Evolutionary conservation across 1,140 invertebrate species (phyloP).

Genomic region (Heliconius hermathena): DNA sequence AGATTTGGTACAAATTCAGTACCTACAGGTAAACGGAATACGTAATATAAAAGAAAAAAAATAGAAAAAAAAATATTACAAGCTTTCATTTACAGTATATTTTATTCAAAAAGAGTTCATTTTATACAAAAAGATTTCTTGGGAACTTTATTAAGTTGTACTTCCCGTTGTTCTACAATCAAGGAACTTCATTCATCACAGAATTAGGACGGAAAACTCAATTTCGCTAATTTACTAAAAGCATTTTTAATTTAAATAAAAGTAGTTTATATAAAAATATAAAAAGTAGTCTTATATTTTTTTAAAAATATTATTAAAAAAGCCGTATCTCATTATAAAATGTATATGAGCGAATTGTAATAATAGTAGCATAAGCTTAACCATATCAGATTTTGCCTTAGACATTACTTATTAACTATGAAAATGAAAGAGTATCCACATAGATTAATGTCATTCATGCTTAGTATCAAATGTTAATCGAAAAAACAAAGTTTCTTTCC

Average conservation of each 20-base stretch:
- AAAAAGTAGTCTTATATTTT: background rate
- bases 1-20: too few relatives aligned
- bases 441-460: slow-evolving; percentile 14
- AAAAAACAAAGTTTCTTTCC: background rate
- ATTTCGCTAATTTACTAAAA: too few relatives aligned
- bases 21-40: too few relatives aligned
- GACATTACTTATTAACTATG: slow-evolving; percentile 12
- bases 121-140: too few relatives aligned
- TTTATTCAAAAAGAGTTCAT: background rate
- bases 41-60: too few relatives aligned
- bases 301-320: background rate
- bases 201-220: too few relatives aligned
- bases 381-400: slow-evolving; percentile 9
- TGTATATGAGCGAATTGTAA: background rate
- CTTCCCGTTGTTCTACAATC: too few relatives aligned
- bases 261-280: background rate
- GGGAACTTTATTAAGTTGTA: too few relatives aligned
- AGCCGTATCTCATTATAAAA: background rate
- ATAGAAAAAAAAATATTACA: too few relatives aligned
- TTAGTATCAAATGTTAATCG: slow-evolving; percentile 8
- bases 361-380: background rate
- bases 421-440: background rate
- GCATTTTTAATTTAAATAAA: too few relatives aligned
- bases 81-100: too few relatives aligned
- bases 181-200: too few relatives aligned